A percentile compares a stretch with the other conserved stretches of the same genome.
phyloP scores from a whole-genome alignment of 2,113 vertebrate species.

The Scophthalmus maximus region DNA sequence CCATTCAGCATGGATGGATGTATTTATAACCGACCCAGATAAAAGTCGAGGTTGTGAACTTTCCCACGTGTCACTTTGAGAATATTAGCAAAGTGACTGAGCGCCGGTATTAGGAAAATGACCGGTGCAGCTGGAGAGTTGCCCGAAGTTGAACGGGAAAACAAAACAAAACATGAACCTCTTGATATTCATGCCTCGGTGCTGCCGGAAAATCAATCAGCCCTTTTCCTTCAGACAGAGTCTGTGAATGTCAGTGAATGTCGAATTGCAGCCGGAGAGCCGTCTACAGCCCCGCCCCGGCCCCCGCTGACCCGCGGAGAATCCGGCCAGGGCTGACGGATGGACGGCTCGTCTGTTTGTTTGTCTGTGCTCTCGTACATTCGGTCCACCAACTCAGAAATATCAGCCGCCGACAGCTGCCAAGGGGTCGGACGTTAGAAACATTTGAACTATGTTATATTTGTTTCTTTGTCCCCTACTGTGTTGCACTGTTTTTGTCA shows the following conservation, averaged over 20 bases:
- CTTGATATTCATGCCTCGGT: slow-evolving; percentile 32
- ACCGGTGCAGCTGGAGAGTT: slow-evolving; percentile 31
- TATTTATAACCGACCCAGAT: neutral
- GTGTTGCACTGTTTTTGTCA: too few species aligned
- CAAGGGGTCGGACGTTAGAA: too few species aligned
- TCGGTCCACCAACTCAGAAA: neutral
- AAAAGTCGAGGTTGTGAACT: neutral
- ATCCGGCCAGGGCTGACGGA: too few species aligned
- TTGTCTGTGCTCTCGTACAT: slow-evolving; percentile 37
- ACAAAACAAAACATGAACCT: slow-evolving; percentile 41
- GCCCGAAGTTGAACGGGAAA: slow-evolving; percentile 41
- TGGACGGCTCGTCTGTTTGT: slow-evolving; percentile 15
- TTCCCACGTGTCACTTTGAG: slow-evolving; percentile 22
- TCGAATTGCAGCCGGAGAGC: slow-evolving; percentile 7
- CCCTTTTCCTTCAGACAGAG: slow-evolving; percentile 13
- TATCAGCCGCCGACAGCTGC: neutral
- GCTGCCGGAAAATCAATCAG: slow-evolving; percentile 63
- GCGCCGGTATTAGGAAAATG: slow-evolving; percentile 59
- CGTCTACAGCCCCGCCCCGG: too few species aligned
- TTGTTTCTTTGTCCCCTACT: neutral
- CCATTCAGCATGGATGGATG: too few species aligned
- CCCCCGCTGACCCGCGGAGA: too few species aligned
- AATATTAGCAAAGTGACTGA: slow-evolving; percentile 1
- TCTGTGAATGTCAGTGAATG: slow-evolving; percentile 24
- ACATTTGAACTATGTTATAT: too few species aligned